These are phyloP conservation scores for Varanus komodoensis DNA, from an alignment of 2,113 vertebrate species.

Conservation along the genomic window DNA sequence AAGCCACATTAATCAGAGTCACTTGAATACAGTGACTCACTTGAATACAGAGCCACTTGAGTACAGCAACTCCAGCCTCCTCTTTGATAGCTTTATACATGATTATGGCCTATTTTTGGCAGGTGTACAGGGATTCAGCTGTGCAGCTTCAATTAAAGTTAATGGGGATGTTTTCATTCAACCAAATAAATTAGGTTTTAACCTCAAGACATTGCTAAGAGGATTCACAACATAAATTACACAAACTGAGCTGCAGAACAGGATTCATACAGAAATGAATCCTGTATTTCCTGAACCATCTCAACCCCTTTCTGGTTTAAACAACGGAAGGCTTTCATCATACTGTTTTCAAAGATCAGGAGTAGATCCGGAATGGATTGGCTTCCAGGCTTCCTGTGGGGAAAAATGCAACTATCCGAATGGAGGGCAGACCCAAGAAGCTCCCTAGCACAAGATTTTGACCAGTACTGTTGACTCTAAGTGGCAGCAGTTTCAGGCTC, in stretches of 20 bases:
- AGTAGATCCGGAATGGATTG: not conserved
- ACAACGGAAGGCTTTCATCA: not conserved
- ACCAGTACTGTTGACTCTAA: not conserved
- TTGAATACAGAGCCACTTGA: not conserved
- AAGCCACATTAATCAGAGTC: not conserved
- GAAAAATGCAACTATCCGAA: not conserved
- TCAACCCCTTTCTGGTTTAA: not conserved
- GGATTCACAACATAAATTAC: constrained; percentile 25
- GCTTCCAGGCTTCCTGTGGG: not conserved
- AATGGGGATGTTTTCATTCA: constrained; percentile 25
- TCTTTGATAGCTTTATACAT: constrained; percentile 36
- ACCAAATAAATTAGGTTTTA: constrained; percentile 39
- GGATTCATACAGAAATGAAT: not conserved
- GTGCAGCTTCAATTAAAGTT: constrained; percentile 40
- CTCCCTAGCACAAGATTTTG: not conserved
- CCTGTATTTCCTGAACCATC: constrained; percentile 1
- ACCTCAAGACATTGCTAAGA: constrained; percentile 18
- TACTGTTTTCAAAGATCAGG: not conserved
- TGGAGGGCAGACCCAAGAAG: not conserved
- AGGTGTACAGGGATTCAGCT: constrained; percentile 43
- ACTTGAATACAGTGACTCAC: not conserved
- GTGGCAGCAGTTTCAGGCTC: not conserved
- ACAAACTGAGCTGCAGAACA: constrained; percentile 22
- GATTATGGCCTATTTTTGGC: constrained; percentile 48
- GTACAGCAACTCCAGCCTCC: constrained; percentile 37